These are phyloP conservation scores for Atherinosoma microstoma DNA, from an alignment of 2,797 vertebrate species.

Conservation along the genomic window DNA sequence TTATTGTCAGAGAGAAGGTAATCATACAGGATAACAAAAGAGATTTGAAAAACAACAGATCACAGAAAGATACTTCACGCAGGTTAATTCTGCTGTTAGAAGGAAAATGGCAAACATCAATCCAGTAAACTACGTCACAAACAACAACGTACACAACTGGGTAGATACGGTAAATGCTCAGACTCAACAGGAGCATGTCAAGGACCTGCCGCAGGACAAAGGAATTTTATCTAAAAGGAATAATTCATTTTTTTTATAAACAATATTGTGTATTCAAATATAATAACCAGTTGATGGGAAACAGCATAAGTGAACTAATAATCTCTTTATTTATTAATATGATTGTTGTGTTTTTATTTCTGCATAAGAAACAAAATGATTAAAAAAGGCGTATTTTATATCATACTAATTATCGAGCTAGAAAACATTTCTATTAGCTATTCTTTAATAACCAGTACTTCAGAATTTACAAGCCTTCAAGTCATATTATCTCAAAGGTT, in stretches of 20 bases:
- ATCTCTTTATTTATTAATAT: not conserved
- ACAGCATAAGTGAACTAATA: not conserved
- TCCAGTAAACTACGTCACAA: slow-evolving; percentile 38
- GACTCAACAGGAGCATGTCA: no score
- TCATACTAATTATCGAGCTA: no score
- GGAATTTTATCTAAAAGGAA: no score
- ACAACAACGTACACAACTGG: slow-evolving; percentile 20
- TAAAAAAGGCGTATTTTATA: no score
- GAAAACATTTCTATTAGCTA: no score
- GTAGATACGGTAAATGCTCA: no score
- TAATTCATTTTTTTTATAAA: no score
- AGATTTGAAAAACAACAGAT: slow-evolving; percentile 41
- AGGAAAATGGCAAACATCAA: slow-evolving; percentile 44
- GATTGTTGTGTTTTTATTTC: not conserved
- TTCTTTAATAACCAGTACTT: no score
- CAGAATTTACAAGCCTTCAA: no score
- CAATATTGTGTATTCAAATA: not conserved
- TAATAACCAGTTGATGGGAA: not conserved
- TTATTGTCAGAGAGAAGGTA: slow-evolving; percentile 42
- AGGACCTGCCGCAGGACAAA: slow-evolving; percentile 1
- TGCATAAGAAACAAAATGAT: no score
- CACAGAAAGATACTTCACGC: slow-evolving; percentile 36
- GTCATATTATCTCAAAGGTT: no score
- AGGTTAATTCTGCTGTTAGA: slow-evolving; percentile 39
- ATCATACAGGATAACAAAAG: slow-evolving; percentile 53